phyloP scores from a whole-genome alignment of 2,113 vertebrate genomes.

The Chionis minor region DNA sequence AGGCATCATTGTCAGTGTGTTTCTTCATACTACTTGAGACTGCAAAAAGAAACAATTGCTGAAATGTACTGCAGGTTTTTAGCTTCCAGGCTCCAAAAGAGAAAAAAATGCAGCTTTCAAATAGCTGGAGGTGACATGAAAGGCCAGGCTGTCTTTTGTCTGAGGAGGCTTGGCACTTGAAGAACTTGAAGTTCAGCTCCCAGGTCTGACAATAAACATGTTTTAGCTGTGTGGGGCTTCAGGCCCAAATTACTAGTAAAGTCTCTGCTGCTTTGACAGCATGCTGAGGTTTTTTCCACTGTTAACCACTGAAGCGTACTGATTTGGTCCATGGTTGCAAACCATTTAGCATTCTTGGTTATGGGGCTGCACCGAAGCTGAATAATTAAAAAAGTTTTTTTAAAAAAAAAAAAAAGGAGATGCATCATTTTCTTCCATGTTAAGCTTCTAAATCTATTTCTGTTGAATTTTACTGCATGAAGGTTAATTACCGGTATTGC shows the following conservation, averaged over 20 bases:
- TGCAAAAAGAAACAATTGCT: not conserved
- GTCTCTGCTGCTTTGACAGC: not conserved
- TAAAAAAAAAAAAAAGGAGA: not conserved
- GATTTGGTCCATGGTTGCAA: not conserved
- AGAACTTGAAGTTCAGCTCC: not conserved
- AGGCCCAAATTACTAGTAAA: not conserved
- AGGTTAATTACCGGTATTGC: not conserved
- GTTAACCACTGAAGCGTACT: not conserved
- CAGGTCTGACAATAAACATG: not conserved
- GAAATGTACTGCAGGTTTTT: not conserved
- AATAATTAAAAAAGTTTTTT: not conserved
- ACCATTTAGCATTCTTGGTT: not conserved
- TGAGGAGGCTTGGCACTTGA: not conserved
- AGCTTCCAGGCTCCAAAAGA: not conserved
- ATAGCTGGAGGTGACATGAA: not conserved
- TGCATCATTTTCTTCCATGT: not conserved
- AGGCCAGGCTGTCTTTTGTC: not conserved
- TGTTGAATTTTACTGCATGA: not conserved
- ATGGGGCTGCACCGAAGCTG: not conserved
- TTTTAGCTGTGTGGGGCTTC: not conserved
- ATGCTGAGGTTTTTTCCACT: not conserved
- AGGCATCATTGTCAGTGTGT: not conserved
- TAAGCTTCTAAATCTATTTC: not conserved
- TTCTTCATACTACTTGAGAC: not conserved
- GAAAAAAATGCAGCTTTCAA: not conserved